Evolutionary conservation across 1,140 invertebrate genomes (phyloP).

Genomic region (Drosophila ercepeae): DNA sequence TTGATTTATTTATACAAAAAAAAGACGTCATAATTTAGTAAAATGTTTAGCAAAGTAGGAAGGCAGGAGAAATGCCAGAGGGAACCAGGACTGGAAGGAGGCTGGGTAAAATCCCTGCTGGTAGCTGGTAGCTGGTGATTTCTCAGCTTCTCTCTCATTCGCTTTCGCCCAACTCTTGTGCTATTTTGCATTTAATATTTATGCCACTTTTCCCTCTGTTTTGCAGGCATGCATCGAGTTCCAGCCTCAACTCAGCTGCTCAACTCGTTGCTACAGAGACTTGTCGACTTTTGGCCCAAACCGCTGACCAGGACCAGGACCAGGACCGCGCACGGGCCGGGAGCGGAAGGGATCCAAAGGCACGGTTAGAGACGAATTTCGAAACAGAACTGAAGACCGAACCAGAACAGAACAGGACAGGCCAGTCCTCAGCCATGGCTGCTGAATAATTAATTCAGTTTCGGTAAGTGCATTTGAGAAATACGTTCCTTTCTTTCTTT

Average conservation of each 20-base stretch:
- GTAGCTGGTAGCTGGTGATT: constrained; percentile 60
- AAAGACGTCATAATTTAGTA: constrained; percentile 64
- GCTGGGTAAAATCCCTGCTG: constrained; percentile 30
- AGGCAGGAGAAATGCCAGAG: constrained; percentile 6
- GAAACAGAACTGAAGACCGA: constrained; percentile 19
- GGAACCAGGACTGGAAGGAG: not conserved
- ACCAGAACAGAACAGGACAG: constrained; percentile 15
- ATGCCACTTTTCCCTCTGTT: constrained; percentile 50
- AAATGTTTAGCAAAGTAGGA: constrained; percentile 45
- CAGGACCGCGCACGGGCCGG: constrained; percentile 7
- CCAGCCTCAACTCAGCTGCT: constrained; percentile 63
- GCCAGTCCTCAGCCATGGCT: constrained; percentile 56
- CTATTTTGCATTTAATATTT: constrained; percentile 81
- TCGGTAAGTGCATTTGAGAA: constrained; percentile 78
- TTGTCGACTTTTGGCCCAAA: constrained; percentile 72
- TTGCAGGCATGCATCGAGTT: constrained; percentile 67
- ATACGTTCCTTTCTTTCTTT: constrained; percentile 36
- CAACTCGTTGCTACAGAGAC: constrained; percentile 62
- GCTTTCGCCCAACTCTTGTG: constrained; percentile 24
- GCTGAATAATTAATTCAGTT: constrained; percentile 81
- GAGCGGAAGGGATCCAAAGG: constrained; percentile 5
- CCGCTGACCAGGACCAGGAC: constrained; percentile 59
- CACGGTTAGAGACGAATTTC: not conserved
- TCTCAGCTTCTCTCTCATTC: constrained; percentile 24
- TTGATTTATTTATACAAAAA: constrained; percentile 73